Base-by-base conservation (phyloP, 2,888 invertebrate genomes). In the Lobophora halterata region DNA sequence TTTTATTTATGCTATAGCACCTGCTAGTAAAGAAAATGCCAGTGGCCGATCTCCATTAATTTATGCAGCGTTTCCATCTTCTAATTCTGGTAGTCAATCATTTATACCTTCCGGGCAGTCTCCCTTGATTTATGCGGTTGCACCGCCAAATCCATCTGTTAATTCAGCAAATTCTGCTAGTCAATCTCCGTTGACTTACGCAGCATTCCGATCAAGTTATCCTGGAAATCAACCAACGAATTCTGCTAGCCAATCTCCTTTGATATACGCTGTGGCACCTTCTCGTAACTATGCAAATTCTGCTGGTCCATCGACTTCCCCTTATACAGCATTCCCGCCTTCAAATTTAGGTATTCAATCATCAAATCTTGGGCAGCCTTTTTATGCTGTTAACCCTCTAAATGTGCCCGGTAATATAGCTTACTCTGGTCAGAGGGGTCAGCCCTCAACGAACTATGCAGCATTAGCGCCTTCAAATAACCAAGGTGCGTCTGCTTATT, bases 161-260 rank as follows among this genome's bases (percentile, higher is more conserved):
- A 23, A 6, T 23, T n/a, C 17, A 17, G 17, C 27, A 17, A 38
- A 32, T 23, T 6, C 20, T 17, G 25, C 8, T 26, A 5, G 28
- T 13, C 36, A 36, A 10, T 19, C 24, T 29, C 19, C 36, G 13
- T 19, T 36, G 9, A 8, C 9, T 14, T 25, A n/a, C n/a, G n/a
- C n/a, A n/a, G n/a, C n/a, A n/a, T n/a, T n/a, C n/a, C n/a, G n/a
- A n/a, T n/a, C n/a, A n/a, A n/a, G n/a, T n/a, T n/a, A n/a, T n/a
- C n/a, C n/a, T n/a, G n/a, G n/a, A n/a, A n/a, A n/a, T n/a, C n/a
- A n/a, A n/a, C n/a, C 17, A 17, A n/a, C 27, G 13, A 38, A 32
- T 23, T 6, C 20, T 17, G 25, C 8, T 26, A 5, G 28, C 10
- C 36, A 36, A 10, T 19, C 24, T 29, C 19, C 36, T 19, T 19